Conservation (phyloP, 2,888 invertebrate genomes). For the Drosophila subquinaria region DNA sequence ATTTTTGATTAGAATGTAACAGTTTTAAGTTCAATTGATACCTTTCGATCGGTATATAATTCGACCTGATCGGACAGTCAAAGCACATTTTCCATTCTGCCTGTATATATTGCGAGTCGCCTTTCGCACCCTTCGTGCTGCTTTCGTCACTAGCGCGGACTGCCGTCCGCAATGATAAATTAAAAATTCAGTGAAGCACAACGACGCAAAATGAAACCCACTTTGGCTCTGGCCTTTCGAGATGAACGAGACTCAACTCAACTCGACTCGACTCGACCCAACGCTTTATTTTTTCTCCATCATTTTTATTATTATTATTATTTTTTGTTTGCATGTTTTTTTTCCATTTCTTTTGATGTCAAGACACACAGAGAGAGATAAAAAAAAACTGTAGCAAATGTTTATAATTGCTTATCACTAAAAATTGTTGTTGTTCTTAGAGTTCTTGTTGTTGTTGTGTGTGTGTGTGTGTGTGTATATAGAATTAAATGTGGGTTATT, state of each 20-base stretch:
- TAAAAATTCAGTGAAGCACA: conserved; percentile 70
- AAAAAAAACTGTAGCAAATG: conserved; percentile 50
- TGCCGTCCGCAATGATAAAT: conserved; percentile 47
- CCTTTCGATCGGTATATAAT: too few species aligned
- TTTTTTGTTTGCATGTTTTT: conserved; percentile 18
- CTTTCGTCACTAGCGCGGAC: too few species aligned
- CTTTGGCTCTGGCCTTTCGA: conserved; percentile 46
- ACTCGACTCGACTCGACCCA: conserved; percentile 24
- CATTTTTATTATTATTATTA: conserved; percentile 29
- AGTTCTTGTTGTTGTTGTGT: neutral
- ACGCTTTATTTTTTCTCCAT: conserved; percentile 28
- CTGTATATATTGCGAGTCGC: too few species aligned
- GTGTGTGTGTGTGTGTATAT: conserved; percentile 3
- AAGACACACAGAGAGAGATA: conserved; percentile 33
- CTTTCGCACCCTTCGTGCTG: too few species aligned
- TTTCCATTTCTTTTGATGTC: conserved; percentile 72
- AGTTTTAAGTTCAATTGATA: too few species aligned
- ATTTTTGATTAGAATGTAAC: too few species aligned
- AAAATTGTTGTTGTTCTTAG: conserved; percentile 32
- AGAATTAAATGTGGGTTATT: conserved; percentile 44
- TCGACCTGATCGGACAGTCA: too few species aligned
- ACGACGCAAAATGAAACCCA: conserved; percentile 64
- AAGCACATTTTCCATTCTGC: too few species aligned
- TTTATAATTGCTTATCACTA: conserved; percentile 72
- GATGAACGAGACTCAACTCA: conserved; percentile 32